These are phyloP conservation scores for Geophilus truncorum DNA, from an alignment of 2,888 invertebrate species.

Conservation along the genomic window DNA sequence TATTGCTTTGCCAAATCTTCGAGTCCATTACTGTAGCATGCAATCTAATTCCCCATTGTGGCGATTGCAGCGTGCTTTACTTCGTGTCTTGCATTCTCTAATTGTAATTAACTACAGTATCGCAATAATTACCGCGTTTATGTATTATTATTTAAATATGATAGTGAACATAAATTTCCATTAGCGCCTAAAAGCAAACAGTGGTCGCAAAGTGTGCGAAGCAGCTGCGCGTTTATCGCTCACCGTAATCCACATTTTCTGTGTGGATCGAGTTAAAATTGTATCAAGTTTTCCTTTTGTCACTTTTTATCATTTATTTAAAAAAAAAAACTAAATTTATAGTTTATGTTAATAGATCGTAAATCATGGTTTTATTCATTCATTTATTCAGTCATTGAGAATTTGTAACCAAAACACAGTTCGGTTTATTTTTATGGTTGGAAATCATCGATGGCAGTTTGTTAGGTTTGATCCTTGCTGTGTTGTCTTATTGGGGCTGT, in stretches of 20 bases:
- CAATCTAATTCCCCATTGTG: not conserved
- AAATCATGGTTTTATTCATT: not conserved
- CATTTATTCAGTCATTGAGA: not conserved
- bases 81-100: not conserved
- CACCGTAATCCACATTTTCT: not conserved
- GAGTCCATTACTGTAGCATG: not conserved
- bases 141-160: slow-evolving; percentile 27
- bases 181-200: slow-evolving; percentile 8
- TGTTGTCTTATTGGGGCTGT: slow-evolving; percentile 17
- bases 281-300: not conserved
- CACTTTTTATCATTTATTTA: not conserved
- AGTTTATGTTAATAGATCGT: not conserved
- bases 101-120: slow-evolving; percentile 15
- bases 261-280: not conserved
- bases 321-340: no score
- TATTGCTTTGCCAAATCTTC: not conserved
- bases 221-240: slow-evolving; percentile 3
- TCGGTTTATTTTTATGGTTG: not conserved
- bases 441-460: not conserved
- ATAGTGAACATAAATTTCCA: slow-evolving; percentile 7
- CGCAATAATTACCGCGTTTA: slow-evolving; percentile 3
- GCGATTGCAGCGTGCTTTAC: not conserved
- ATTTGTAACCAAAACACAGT: not conserved
- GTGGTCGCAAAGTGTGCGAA: not conserved
- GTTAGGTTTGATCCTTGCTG: not conserved